Evolutionary conservation across 2,113 vertebrate genomes (phyloP).

Genomic region (Microtus ochrogaster): DNA sequence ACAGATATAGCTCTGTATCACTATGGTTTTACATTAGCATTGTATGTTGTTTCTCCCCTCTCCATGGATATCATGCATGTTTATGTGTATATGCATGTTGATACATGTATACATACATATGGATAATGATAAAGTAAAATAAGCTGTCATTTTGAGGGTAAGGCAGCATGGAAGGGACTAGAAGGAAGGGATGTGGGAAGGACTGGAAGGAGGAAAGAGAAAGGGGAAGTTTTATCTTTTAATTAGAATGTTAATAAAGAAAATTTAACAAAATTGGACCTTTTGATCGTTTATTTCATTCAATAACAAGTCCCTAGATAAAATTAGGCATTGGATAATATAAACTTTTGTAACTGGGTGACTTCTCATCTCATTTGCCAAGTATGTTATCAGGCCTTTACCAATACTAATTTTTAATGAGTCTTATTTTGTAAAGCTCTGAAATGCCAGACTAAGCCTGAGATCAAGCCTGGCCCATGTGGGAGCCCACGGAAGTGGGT

Average conservation of each 20-base stretch:
- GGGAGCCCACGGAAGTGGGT: too few species aligned
- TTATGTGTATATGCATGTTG: not conserved
- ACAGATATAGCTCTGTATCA: not conserved
- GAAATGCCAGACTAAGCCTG: not conserved
- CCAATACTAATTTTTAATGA: not conserved
- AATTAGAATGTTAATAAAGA: not conserved
- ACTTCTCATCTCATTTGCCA: not conserved
- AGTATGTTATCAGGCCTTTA: not conserved
- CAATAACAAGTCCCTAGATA: not conserved
- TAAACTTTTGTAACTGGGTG: not conserved
- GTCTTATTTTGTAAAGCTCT: not conserved
- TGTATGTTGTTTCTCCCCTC: not conserved
- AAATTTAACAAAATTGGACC: not conserved
- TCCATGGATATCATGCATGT: not conserved
- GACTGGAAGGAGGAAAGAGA: not conserved
- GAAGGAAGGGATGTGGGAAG: not conserved
- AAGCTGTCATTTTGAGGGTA: not conserved
- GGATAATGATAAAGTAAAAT: not conserved
- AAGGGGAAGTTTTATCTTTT: not conserved
- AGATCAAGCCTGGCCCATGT: not conserved
- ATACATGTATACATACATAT: not conserved
- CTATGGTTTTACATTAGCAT: not conserved
- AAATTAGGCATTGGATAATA: conserved; percentile 15
- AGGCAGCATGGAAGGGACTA: not conserved
- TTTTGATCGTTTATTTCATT: not conserved